Conservation (phyloP, 2,113 vertebrate genomes). For the Patagioenas fasciata region DNA sequence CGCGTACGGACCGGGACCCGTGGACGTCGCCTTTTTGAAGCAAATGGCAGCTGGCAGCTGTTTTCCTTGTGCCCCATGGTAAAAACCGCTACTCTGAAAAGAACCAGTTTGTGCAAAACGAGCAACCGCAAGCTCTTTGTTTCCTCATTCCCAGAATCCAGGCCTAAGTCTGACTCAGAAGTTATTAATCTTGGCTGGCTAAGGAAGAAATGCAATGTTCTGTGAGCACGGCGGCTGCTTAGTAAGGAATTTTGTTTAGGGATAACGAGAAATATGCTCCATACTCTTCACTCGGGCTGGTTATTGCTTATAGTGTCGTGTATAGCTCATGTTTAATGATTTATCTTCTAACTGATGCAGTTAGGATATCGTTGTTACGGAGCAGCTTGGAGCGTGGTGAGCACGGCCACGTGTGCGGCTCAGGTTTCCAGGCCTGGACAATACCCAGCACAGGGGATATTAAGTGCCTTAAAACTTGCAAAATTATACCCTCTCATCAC, state of each 20-base stretch:
- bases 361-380: not conserved
- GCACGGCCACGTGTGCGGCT: not conserved
- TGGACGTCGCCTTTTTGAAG: not conserved
- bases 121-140: not conserved
- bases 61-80: not conserved
- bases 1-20: not conserved
- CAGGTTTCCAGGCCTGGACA: not conserved
- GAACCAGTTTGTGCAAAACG: not conserved
- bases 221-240: not conserved
- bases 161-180: not conserved
- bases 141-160: conserved; percentile 3
- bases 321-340: not conserved
- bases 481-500: not conserved
- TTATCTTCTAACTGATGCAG: not conserved
- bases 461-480: not conserved
- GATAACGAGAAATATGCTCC: not conserved
- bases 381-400: not conserved
- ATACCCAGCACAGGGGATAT: not conserved
- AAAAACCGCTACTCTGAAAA: not conserved
- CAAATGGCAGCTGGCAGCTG: not conserved
- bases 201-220: not conserved
- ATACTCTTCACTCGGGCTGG: not conserved
- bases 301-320: not conserved
- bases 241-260: not conserved
- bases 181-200: not conserved